Evolutionary conservation across 2,888 invertebrate genomes (phyloP).

Genomic region (Caenorhabditis macrosperma): DNA sequence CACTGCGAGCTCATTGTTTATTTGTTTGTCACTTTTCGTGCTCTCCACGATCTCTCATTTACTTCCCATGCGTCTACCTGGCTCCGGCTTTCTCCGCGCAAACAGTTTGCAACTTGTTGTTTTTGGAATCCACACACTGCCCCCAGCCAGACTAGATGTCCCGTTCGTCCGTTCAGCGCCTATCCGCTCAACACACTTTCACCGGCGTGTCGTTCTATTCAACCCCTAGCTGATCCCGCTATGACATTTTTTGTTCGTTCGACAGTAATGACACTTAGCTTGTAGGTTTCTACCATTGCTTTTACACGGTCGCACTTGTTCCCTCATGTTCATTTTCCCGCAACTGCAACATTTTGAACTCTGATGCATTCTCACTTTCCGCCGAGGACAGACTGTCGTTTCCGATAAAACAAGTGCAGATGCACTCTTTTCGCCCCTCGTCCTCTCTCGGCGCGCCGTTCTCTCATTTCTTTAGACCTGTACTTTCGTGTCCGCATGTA

Average conservation of each 20-base stretch:
- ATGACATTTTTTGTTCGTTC: not conserved
- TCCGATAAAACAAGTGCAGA: constrained; percentile 41
- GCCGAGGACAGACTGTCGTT: constrained; percentile 6
- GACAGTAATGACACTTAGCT: not conserved
- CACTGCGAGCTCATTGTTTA: constrained; percentile 53
- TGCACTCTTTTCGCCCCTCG: constrained; percentile 50
- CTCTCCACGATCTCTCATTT: constrained; percentile 2
- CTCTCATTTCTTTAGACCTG: not conserved
- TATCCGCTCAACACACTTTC: constrained; percentile 47
- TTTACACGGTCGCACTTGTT: not conserved
- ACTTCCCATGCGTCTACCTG: constrained; percentile 31
- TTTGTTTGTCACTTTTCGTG: constrained; percentile 55
- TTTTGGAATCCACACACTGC: not conserved
- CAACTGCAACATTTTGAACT: too few relatives aligned
- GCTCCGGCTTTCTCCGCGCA: constrained; percentile 16
- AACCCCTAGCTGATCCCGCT: constrained; percentile 36
- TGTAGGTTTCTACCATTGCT: not conserved
- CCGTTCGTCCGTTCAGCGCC: constrained; percentile 38
- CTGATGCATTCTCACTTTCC: not conserved
- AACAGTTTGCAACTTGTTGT: constrained; percentile 53
- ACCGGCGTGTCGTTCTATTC: constrained; percentile 22
- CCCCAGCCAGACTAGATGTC: constrained; percentile 28
- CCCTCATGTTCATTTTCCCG: not conserved
- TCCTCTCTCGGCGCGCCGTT: constrained; percentile 3
- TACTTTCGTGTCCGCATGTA: constrained; percentile 1